These are phyloP conservation scores for Rhinophrynus dorsalis DNA, from an alignment of 2,797 vertebrate species.

Conservation along the genomic window DNA sequence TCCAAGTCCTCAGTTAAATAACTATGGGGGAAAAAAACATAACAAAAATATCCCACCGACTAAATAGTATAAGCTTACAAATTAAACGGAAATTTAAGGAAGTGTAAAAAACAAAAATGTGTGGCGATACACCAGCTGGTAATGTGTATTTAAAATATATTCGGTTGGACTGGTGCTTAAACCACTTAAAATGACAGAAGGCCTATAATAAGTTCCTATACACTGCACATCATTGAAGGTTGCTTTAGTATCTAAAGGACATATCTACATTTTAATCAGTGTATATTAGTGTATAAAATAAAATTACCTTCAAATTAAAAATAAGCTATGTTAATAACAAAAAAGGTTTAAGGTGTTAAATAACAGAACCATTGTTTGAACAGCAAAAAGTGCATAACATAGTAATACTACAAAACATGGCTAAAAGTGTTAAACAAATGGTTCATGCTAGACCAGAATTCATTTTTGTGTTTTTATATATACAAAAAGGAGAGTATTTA, in stretches of 20 bases:
- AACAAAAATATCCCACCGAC: no score
- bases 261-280: constrained; percentile 7
- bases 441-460: constrained; percentile 57
- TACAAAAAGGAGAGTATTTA: constrained; percentile 71
- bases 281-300: constrained; percentile 27
- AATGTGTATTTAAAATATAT: background rate
- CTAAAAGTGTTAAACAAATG: constrained; percentile 63
- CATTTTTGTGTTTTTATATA: constrained; percentile 62
- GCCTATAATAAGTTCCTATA: constrained; percentile 4
- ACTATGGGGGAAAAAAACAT: no score
- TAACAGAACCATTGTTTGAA: constrained; percentile 66
- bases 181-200: background rate
- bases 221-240: background rate
- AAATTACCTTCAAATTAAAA: constrained; percentile 10
- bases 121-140: background rate
- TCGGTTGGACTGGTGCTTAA: background rate
- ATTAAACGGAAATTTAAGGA: no score
- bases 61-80: no score
- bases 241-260: background rate
- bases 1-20: no score
- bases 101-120: no score
- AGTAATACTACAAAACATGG: constrained; percentile 69
- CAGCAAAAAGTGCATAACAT: constrained; percentile 75
- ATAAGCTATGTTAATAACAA: constrained; percentile 48
- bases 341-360: constrained; percentile 52